phyloP scores from a whole-genome alignment of 2,113 vertebrate species.

The Tachuris rubrigastra region DNA sequence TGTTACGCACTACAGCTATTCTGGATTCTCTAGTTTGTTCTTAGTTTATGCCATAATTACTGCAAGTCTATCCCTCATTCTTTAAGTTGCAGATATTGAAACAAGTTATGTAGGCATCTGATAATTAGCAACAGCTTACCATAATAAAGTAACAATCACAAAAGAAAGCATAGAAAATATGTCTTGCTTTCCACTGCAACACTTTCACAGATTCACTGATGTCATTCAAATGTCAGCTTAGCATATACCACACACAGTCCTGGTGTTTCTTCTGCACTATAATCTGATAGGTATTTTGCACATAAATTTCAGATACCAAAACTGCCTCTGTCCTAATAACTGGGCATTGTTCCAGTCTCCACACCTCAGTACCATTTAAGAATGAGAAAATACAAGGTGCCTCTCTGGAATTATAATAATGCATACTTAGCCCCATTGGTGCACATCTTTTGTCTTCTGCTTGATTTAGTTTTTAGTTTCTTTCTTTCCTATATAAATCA shows the following conservation, averaged over 20 bases:
- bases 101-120: not conserved
- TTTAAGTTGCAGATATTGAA: conserved; percentile 15
- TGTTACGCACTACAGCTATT: conserved; percentile 52
- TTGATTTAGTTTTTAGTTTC: not conserved
- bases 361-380: not conserved
- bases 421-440: not conserved
- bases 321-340: not conserved
- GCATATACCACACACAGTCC: not conserved
- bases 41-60: conserved; percentile 17
- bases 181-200: not conserved
- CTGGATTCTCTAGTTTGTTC: conserved; percentile 44
- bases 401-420: not conserved
- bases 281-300: not conserved
- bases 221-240: not conserved
- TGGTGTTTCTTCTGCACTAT: not conserved
- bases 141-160: not conserved
- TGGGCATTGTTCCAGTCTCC: not conserved
- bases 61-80: not conserved
- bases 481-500: not conserved
- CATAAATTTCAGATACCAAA: not conserved
- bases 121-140: conserved; percentile 9
- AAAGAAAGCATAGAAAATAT: not conserved
- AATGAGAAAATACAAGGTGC: not conserved
- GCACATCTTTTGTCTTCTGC: not conserved
- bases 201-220: not conserved